Evolutionary conservation across 2,888 invertebrate species (phyloP).

Genomic region (Synergus laeviventris): DNA sequence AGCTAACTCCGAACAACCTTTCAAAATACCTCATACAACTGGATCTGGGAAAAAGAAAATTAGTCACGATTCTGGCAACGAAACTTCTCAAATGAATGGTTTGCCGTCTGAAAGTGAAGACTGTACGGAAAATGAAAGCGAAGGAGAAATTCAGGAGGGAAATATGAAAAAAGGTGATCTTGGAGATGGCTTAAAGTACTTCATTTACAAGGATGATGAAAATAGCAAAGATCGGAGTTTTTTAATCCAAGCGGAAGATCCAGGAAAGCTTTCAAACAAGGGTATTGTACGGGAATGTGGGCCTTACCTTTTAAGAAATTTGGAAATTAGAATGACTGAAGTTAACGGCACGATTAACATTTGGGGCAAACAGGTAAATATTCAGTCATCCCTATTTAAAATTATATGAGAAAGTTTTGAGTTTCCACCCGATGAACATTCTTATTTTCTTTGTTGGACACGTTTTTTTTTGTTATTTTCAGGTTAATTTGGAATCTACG

Average conservation of each 20-base stretch:
- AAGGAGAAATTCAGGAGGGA: slow-evolving; percentile 44
- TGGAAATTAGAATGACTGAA: slow-evolving; percentile 73
- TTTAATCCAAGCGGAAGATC: slow-evolving; percentile 65
- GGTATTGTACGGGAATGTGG: slow-evolving; percentile 69
- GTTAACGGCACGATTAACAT: slow-evolving; percentile 72
- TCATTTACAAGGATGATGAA: slow-evolving; percentile 69
- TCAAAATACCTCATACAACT: slow-evolving; percentile 65
- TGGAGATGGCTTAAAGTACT: slow-evolving; percentile 68
- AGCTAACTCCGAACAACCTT: slow-evolving; percentile 58
- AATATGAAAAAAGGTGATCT: slow-evolving; percentile 1
- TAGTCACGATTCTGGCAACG: slow-evolving; percentile 17
- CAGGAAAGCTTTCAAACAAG: slow-evolving; percentile 43
- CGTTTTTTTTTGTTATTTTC: neutral
- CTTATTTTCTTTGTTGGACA: too few species aligned
- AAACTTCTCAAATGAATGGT: slow-evolving; percentile 11
- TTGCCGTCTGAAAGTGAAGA: slow-evolving; percentile 2
- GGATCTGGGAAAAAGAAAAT: slow-evolving; percentile 50
- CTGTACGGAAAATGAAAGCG: neutral
- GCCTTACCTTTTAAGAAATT: slow-evolving; percentile 71
- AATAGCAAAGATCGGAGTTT: slow-evolving; percentile 68
- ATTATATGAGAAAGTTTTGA: slow-evolving; percentile 16
- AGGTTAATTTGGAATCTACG: slow-evolving; percentile 20
- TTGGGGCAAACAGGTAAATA: slow-evolving; percentile 71
- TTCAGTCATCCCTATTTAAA: neutral
- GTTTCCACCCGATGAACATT: too few species aligned